Evolutionary conservation across 2,797 vertebrate species (phyloP).

Genomic region (Bucorvus abyssinicus): DNA sequence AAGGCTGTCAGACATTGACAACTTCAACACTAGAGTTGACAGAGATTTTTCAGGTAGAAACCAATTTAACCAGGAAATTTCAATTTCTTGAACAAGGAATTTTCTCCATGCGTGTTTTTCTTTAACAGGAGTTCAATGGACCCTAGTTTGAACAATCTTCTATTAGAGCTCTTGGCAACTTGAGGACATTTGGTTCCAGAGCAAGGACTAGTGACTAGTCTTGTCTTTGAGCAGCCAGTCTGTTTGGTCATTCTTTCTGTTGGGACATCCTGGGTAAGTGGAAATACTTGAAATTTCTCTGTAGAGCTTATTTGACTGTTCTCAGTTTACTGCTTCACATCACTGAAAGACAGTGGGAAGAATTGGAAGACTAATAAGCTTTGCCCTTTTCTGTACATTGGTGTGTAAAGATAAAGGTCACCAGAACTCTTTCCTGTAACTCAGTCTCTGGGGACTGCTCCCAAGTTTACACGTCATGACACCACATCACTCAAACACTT

Average conservation of each 20-base stretch:
- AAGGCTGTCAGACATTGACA: not conserved
- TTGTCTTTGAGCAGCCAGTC: not conserved
- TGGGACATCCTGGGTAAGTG: not conserved
- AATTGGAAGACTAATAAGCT: not conserved
- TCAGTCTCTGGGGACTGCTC: not conserved
- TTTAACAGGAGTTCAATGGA: not conserved
- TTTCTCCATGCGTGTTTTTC: not conserved
- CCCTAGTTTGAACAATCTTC: not conserved
- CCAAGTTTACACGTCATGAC: not conserved
- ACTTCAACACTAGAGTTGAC: not conserved
- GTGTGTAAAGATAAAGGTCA: not conserved
- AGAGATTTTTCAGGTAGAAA: conserved; percentile 37
- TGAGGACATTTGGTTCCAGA: not conserved
- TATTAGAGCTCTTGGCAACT: not conserved
- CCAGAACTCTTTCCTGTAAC: not conserved
- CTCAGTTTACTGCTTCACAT: not conserved
- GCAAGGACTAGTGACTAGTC: not conserved
- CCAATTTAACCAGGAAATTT: not conserved
- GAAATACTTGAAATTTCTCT: not conserved
- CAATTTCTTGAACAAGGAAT: not conserved
- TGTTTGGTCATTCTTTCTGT: not conserved
- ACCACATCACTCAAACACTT: not conserved
- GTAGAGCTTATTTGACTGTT: not conserved
- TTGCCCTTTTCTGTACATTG: not conserved
- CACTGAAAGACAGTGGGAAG: not conserved